These are phyloP conservation scores for Entomobrya proxima DNA, from an alignment of 2,888 invertebrate genomes.

Conservation along the genomic window DNA sequence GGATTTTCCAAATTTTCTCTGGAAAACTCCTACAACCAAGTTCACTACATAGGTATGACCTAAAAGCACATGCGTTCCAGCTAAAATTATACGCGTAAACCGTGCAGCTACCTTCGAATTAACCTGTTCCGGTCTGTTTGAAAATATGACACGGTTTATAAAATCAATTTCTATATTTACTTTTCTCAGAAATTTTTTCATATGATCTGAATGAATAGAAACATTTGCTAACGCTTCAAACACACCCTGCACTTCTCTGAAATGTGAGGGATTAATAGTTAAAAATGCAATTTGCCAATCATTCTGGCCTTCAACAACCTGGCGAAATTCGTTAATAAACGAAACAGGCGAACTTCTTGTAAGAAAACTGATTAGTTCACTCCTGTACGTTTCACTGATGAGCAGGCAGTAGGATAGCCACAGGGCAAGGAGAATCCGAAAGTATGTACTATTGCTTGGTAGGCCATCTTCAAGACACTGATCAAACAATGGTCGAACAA, in stretches of 20 bases:
- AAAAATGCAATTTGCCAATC: conserved; percentile 11
- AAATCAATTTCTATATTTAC: neutral
- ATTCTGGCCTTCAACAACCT: neutral
- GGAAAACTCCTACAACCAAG: neutral
- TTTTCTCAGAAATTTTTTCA: neutral
- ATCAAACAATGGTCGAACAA: conserved; percentile 39
- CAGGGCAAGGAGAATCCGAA: conserved; percentile 13
- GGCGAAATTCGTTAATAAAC: neutral
- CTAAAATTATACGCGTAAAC: neutral
- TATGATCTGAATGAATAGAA: neutral
- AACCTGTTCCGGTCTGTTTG: neutral
- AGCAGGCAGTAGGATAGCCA: conserved; percentile 45
- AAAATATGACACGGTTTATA: neutral
- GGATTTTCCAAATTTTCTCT: neutral
- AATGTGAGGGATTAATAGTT: neutral
- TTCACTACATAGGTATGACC: neutral
- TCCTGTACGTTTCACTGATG: conserved; percentile 39
- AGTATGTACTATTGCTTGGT: conserved; percentile 16
- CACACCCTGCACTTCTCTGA: neutral
- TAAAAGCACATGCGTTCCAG: neutral
- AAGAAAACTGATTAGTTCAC: conserved; percentile 39
- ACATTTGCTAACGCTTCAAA: neutral
- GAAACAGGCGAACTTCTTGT: neutral
- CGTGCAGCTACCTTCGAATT: neutral
- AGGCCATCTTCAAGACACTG: conserved; percentile 45